phyloP scores from a whole-genome alignment of 2,797 vertebrate species.

The Cichlasoma orientale region DNA sequence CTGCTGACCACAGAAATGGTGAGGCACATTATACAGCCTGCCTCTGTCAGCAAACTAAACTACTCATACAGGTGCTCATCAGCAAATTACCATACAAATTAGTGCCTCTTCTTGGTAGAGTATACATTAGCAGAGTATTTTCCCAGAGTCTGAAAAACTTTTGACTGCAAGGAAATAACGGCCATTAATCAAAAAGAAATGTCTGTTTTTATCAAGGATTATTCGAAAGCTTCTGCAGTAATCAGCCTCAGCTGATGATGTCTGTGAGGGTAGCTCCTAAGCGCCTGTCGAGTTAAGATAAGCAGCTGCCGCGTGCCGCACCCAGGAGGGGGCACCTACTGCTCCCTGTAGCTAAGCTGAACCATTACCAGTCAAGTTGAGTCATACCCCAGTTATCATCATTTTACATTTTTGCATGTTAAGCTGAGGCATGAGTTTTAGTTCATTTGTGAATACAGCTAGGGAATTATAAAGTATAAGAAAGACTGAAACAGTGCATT shows the following conservation, averaged over 20 bases:
- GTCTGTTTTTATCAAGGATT: conserved; percentile 15
- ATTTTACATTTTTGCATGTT: not conserved
- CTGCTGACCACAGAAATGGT: conserved; percentile 43
- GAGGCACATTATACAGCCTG: not conserved
- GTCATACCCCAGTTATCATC: not conserved
- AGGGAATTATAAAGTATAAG: not conserved
- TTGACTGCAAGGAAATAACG: not conserved
- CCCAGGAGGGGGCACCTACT: conserved; percentile 53
- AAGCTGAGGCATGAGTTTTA: not conserved
- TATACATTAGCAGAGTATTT: not conserved
- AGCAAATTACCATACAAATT: not conserved
- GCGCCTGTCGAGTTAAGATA: conserved; percentile 73
- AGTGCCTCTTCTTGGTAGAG: not conserved
- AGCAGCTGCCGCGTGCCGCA: conserved; percentile 60
- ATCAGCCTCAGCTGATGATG: conserved; percentile 51
- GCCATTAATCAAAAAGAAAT: not conserved
- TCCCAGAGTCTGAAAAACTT: not conserved
- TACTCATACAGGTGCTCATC: not conserved
- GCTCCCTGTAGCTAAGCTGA: conserved; percentile 7
- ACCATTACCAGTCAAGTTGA: not conserved
- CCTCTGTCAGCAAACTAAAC: conserved; percentile 9
- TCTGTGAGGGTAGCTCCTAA: conserved; percentile 39
- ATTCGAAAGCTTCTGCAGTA: conserved; percentile 23
- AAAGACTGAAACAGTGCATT: not conserved
- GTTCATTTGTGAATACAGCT: not conserved